Conservation (phyloP, 2,113 vertebrate genomes). For the Podilymbus podiceps region DNA sequence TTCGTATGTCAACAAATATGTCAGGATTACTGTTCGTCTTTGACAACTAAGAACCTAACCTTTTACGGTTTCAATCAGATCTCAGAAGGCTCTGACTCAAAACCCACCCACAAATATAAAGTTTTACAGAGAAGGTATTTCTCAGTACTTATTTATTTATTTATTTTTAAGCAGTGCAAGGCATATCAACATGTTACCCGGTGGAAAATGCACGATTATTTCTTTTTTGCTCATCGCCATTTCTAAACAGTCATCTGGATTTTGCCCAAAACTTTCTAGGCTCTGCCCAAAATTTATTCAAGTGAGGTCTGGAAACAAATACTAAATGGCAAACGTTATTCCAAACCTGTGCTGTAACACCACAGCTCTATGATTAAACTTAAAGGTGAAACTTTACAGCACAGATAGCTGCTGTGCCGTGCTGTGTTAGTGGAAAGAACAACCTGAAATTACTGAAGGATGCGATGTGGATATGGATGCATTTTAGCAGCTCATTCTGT, state of each 20-base stretch:
- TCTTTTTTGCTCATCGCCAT: neutral
- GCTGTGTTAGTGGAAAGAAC: neutral
- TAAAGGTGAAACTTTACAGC: neutral
- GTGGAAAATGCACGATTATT: neutral
- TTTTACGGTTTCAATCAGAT: neutral
- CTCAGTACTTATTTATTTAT: neutral
- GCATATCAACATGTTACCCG: neutral
- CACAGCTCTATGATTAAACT: neutral
- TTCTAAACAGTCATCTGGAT: neutral
- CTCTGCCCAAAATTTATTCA: neutral
- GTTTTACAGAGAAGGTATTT: neutral
- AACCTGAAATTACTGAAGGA: neutral
- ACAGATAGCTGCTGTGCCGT: fast-evolving
- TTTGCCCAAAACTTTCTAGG: neutral
- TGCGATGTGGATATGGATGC: neutral
- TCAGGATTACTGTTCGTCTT: neutral
- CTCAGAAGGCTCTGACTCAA: neutral
- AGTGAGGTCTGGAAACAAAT: neutral
- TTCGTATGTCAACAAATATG: neutral
- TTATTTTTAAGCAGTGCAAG: neutral
- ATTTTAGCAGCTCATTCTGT: neutral
- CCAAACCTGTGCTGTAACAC: neutral
- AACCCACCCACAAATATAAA: neutral
- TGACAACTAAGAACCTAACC: neutral
- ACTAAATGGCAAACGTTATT: neutral